Percentiles rank a stretch among this genome's conserved stretches.
phyloP scores from a whole-genome alignment of 2,797 vertebrate species.

The Acanthopagrus latus region DNA sequence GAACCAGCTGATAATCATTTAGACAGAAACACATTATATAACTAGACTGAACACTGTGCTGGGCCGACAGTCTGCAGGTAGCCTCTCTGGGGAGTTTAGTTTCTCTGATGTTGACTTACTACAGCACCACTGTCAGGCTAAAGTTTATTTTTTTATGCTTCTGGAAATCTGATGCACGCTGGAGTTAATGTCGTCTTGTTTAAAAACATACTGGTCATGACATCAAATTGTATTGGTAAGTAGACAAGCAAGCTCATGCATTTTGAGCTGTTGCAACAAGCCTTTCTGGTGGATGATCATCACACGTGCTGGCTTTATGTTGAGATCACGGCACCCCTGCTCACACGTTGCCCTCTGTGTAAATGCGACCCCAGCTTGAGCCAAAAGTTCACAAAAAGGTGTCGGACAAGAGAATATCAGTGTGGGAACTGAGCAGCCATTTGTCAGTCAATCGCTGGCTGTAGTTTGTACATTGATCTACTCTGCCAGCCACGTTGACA shows the following conservation, averaged over 20 bases:
- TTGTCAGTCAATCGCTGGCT: not conserved
- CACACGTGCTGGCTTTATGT: not conserved
- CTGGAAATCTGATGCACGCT: not conserved
- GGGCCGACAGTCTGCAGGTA: not conserved
- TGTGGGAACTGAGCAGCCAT: not conserved
- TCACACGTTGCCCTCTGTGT: not conserved
- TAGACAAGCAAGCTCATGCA: not conserved
- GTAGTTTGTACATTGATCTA: not conserved
- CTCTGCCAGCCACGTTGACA: not conserved
- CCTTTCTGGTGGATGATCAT: not conserved
- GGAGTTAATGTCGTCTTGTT: not conserved
- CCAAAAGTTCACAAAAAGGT: not conserved
- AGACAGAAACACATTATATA: not conserved
- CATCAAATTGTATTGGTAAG: not conserved
- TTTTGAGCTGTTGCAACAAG: not conserved
- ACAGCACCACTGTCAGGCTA: not conserved
- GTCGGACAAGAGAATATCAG: not conserved
- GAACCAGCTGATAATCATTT: not conserved
- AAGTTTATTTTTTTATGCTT: slow-evolving; percentile 16
- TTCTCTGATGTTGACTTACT: not conserved
- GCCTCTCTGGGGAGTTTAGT: not conserved
- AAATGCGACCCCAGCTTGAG: not conserved
- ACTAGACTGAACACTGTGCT: not conserved
- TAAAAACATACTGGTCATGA: not conserved
- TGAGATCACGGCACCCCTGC: not conserved